Evolutionary conservation across 2,888 invertebrate genomes (phyloP), one percentile per base, ranked within the genome.

Genomic region (Cacoxenus indagator): DNA sequence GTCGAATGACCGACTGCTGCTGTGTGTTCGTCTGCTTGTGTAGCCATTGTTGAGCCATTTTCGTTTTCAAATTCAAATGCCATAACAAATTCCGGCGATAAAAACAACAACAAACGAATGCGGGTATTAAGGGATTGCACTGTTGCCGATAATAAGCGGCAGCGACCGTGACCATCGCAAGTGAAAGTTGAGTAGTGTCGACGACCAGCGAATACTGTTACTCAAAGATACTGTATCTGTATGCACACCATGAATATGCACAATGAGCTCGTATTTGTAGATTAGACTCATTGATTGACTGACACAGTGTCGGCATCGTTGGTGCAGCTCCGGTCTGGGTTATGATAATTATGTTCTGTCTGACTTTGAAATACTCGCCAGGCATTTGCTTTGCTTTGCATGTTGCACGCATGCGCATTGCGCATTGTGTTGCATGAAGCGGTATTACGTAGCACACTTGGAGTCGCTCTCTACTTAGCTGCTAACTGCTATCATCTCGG

Each of bases 51-150:
- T 51, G 22, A 19, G 51, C 26, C 45, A 73, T 64, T 71, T 71
- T 77, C 77, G 67, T 77, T 79, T 79, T 79, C 78, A 72, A 76
- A 77, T 78, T 80, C 81, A 75, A 82, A 82, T 78, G 75, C 82
- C 82, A 81, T 80, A 80, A 75, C 78, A 80, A 75, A 81, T 77
- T 76, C 70, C 78, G 66, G 8, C 17, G 73, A 78, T 73, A 81
- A 75, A 72, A 76, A 69, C 24, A 57, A 57, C 17, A 57, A 27
- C 46, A 27, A 43, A 62, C 3, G 6, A 43, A 62, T 62, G 61
- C 45, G 22, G 61, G 61, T 26, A 43, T n/a, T 62, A 17, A 43
- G 61, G 61, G 61, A 43, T 37, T 19, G 11, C 9, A 55, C 27
- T 22, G 19, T 48, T 48, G 17, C 48, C n/a, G 48, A 48, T 48